These are phyloP conservation scores for Chironomus tentans DNA, from an alignment of 2,888 invertebrate genomes.

Conservation along the genomic window DNA sequence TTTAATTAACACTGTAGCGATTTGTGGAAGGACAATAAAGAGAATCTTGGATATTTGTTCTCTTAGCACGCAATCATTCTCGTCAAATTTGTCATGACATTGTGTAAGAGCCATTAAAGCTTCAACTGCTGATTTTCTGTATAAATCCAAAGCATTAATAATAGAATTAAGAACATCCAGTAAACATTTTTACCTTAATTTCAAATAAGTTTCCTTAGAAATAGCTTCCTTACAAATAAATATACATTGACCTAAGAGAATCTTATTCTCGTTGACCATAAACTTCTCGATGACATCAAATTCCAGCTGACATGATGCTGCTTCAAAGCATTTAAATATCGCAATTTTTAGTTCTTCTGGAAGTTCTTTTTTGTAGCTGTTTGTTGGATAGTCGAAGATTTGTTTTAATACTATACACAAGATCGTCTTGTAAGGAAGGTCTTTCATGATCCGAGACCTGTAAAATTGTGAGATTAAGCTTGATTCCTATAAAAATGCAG, in stretches of 20 bases:
- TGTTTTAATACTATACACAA: conserved; percentile 36
- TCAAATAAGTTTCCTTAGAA: conserved; percentile 53
- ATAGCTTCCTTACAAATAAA: conserved; percentile 56
- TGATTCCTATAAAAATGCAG: neutral
- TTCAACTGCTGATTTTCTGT: conserved; percentile 46
- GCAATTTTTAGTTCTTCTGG: conserved; percentile 41
- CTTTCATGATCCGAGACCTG: conserved; percentile 34
- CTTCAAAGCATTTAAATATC: conserved; percentile 35
- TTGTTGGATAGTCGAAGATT: conserved; percentile 33
- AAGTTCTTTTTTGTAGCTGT: conserved; percentile 32
- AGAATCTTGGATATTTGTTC: conserved; percentile 49
- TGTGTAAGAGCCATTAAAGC: conserved; percentile 55
- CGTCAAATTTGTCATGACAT: conserved; percentile 48
- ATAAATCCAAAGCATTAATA: conserved; percentile 20
- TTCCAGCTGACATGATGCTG: conserved; percentile 34
- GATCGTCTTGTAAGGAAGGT: conserved; percentile 36
- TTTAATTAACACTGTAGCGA: conserved; percentile 45
- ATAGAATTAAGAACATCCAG: neutral
- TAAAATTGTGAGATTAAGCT: neutral
- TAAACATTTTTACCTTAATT: conserved; percentile 48
- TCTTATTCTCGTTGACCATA: conserved; percentile 49
- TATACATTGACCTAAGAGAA: conserved; percentile 55
- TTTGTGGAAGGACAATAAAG: conserved; percentile 52
- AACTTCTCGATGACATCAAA: conserved; percentile 46
- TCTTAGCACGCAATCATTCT: conserved; percentile 46